These are phyloP conservation scores for Melitaea athalia DNA, from an alignment of 2,888 invertebrate genomes.

Conservation along the genomic window DNA sequence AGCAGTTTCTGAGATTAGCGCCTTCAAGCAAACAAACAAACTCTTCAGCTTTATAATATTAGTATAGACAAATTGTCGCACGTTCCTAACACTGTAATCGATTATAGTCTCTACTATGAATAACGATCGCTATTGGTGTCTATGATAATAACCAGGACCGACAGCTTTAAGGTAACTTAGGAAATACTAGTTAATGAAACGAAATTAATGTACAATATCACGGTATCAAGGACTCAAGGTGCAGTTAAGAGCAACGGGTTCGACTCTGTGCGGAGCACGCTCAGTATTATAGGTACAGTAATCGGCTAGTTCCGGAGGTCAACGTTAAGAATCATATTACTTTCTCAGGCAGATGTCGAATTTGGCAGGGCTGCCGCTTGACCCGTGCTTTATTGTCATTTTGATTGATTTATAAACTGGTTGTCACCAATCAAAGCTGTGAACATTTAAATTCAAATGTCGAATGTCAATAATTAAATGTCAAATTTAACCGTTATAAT, in stretches of 20 bases:
- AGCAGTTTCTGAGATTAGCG: too few species aligned
- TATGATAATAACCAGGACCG: too few species aligned
- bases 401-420: not conserved
- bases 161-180: too few species aligned
- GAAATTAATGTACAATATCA: not conserved
- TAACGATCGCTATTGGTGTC: too few species aligned
- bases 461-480: too few species aligned
- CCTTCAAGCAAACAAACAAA: too few species aligned
- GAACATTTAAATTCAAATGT: not conserved
- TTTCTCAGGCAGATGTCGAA: slow-evolving; percentile 11
- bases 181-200: not conserved
- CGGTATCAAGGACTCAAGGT: not conserved
- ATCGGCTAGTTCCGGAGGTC: slow-evolving; percentile 18
- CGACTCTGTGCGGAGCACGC: not conserved
- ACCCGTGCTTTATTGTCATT: not conserved
- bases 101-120: too few species aligned
- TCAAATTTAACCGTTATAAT: too few species aligned
- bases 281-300: slow-evolving; percentile 9
- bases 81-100: too few species aligned
- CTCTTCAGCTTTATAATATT: too few species aligned
- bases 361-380: slow-evolving; percentile 1
- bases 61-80: too few species aligned
- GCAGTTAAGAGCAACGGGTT: not conserved
- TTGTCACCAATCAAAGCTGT: not conserved
- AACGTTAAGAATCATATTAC: slow-evolving; percentile 14